Percentiles rank a stretch among this genome's conserved stretches.
These are phyloP conservation scores for Drosophila prostipennis DNA, from an alignment of 2,888 invertebrate genomes.

Conservation along the genomic window DNA sequence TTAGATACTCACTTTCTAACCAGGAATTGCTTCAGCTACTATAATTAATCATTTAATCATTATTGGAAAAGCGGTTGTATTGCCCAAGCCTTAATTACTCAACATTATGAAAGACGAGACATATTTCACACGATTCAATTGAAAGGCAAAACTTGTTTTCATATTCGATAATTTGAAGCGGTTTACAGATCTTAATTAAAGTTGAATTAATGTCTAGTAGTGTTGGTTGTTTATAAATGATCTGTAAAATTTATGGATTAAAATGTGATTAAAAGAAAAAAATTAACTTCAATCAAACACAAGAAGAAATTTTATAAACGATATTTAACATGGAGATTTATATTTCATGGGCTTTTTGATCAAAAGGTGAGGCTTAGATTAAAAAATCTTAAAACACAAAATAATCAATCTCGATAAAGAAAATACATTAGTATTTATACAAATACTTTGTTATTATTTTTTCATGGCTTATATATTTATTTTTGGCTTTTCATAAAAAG, in stretches of 20 bases:
- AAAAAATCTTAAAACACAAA: too few species aligned
- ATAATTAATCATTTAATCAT: constrained; percentile 35
- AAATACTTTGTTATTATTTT: background rate
- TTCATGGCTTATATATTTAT: background rate
- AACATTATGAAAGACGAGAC: constrained; percentile 28
- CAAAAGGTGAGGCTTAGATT: too few species aligned
- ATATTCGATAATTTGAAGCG: constrained; percentile 10
- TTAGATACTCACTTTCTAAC: background rate
- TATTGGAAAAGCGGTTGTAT: constrained; percentile 10
- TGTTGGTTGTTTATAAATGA: background rate
- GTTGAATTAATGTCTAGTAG: constrained; percentile 7
- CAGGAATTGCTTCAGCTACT: constrained; percentile 4
- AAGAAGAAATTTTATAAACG: too few species aligned
- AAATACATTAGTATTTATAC: too few species aligned
- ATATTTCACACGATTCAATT: constrained; percentile 35
- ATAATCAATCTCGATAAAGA: too few species aligned
- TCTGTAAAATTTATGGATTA: background rate
- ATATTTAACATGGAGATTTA: too few species aligned
- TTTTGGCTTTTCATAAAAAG: background rate
- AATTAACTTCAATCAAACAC: too few species aligned
- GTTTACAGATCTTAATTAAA: constrained; percentile 14
- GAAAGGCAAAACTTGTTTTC: constrained; percentile 26
- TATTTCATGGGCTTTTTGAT: too few species aligned
- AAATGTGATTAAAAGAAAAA: background rate
- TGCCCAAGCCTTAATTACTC: constrained; percentile 22